These are phyloP conservation scores for Patiria miniata DNA, from an alignment of 35 echinoderm and acorn worm genomes.

Conservation along the genomic window DNA sequence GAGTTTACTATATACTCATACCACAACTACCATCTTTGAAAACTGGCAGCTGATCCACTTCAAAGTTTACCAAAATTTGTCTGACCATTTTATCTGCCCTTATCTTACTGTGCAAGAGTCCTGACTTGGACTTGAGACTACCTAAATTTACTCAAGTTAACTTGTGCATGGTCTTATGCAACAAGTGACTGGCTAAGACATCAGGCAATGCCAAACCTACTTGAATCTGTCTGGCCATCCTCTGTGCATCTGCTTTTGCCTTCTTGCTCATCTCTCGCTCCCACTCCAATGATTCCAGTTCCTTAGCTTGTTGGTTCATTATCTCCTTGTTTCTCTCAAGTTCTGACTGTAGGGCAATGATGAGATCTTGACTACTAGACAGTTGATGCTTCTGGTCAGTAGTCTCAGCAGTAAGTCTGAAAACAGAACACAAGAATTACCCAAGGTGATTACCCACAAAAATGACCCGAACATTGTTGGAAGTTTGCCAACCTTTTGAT, in stretches of 20 bases:
- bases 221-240: neutral
- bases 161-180: too few species aligned
- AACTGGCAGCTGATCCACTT: too few species aligned
- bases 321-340: slow-evolving; percentile 4
- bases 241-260: neutral
- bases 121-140: too few species aligned
- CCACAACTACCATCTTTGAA: too few species aligned
- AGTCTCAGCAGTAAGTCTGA: neutral
- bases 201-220: neutral
- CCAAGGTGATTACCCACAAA: neutral
- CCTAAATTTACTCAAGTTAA: too few species aligned
- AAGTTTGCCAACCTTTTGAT: too few species aligned
- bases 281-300: slow-evolving; percentile 13
- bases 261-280: slow-evolving; percentile 30
- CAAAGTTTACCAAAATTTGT: too few species aligned
- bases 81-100: too few species aligned
- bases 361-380: neutral
- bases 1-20: too few species aligned
- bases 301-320: slow-evolving; percentile 6
- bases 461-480: neutral
- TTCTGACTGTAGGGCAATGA: neutral
- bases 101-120: too few species aligned
- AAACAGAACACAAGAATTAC: neutral
- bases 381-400: neutral
- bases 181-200: too few species aligned